A percentile compares a stretch with the other conserved stretches of the same genome.
Evolutionary conservation across 2,113 vertebrate genomes (phyloP).

Genomic region (Hirundichthys speculiger): DNA sequence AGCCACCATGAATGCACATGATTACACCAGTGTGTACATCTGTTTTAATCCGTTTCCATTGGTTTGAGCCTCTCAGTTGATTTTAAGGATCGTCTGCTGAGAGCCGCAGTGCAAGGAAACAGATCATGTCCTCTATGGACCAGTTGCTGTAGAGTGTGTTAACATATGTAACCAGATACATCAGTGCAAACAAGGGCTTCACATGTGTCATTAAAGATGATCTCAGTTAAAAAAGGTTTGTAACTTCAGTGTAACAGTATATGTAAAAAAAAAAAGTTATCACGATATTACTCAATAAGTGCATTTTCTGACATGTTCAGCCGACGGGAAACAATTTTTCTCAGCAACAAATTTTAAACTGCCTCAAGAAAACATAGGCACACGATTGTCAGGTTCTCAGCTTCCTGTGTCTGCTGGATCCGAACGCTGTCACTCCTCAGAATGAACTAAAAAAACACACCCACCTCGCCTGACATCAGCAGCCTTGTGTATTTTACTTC

Average conservation of each 20-base stretch:
- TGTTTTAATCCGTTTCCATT: neutral
- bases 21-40: neutral
- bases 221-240: neutral
- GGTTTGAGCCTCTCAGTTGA: neutral
- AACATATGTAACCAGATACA: neutral
- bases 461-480: constrained; percentile 5
- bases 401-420: neutral
- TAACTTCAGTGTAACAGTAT: neutral
- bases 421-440: constrained; percentile 20
- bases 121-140: neutral
- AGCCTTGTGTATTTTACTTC: neutral
- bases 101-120: neutral
- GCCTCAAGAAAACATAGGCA: neutral
- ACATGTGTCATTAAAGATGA: neutral
- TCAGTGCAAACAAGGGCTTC: neutral
- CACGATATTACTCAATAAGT: neutral
- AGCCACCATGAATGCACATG: neutral
- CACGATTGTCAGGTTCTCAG: neutral
- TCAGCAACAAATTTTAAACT: too few species aligned
- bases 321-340: constrained; percentile 12
- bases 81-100: neutral
- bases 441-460: neutral
- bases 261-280: too few species aligned
- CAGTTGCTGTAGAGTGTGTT: too few species aligned
- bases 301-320: constrained; percentile 11